Base-by-base conservation (phyloP, 1,140 invertebrate species). In the Hylaeus anthracinus region DNA sequence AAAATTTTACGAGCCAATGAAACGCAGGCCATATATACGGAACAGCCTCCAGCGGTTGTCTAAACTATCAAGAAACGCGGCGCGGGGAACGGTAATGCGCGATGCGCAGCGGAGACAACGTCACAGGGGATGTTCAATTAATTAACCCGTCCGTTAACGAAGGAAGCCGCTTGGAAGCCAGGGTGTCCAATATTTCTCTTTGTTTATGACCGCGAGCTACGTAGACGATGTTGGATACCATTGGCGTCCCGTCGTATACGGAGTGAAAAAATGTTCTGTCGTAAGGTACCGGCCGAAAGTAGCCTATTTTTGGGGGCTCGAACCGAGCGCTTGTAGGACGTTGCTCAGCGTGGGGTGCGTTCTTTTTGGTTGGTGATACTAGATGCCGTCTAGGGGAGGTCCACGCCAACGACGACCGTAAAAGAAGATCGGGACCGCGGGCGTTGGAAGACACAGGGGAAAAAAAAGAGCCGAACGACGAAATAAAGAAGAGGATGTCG, bases 321-420 rank as follows among this genome's bases (percentile, higher is more conserved):
- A 37, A 60, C 26, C 61, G 45, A 63, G 48, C 41, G 63, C 56
- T 63, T 39, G 48, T 71, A 81, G 67, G 72, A 76, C 51, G 61
- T 8, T 60, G 51, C 77, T 60, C 80, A 70, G 67, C 67, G 75
- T 85, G 83, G 79, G 84, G 69, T 37, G 75, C n/a, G 53, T 64
- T 82, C 53, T 86, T 86, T 86, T 82, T 85, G 43, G 67, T 79
- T 75, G 67, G 67, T 67, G 84, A 86, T 58, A 86, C 65, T 86
- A 86, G 85, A 86, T 86, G 84, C 80, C 75, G 75, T 75, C 84
- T 86, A 86, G 84, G 66, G 75, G 72, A 81, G 80, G 75, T 85
- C 60, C 58, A 65, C 76, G 43, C 8, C 80, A 51, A 72, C 64
- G 73, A 82, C 56, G 84, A 60, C n/a, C 67, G 76, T 86, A 79